Evolutionary conservation across 2,797 vertebrate genomes (phyloP).

Genomic region (Salarias fasciatus): DNA sequence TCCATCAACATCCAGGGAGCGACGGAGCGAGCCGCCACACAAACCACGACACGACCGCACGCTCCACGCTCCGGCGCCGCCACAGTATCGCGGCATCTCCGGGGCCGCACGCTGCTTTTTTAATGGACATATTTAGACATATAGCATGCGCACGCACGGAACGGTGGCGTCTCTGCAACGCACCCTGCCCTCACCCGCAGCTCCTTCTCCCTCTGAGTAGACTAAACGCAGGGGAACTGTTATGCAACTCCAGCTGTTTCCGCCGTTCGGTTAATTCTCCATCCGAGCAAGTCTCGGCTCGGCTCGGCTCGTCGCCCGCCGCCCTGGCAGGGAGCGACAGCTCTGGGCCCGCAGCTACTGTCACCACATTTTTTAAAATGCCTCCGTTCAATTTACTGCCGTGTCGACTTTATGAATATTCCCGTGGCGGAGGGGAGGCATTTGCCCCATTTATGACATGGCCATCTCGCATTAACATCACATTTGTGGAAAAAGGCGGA

Average conservation of each 20-base stretch:
- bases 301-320: conserved; percentile 45
- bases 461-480: conserved; percentile 8
- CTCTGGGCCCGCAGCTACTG: conserved; percentile 47
- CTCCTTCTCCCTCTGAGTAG: conserved; percentile 46
- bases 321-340: conserved; percentile 46
- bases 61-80: conserved; percentile 11
- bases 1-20: conserved; percentile 46
- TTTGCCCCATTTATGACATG: conserved; percentile 28
- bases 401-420: conserved; percentile 57
- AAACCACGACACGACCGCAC: conserved; percentile 19
- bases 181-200: conserved; percentile 47
- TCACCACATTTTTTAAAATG: conserved; percentile 45
- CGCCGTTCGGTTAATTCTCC: conserved; percentile 54
- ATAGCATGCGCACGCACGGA: conserved; percentile 20
- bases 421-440: conserved; percentile 18
- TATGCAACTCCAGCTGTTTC: conserved; percentile 78
- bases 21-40: conserved; percentile 8
- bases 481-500: conserved; percentile 2
- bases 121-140: conserved; percentile 50
- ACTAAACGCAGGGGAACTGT: conserved; percentile 66
- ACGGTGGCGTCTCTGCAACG: conserved; percentile 57
- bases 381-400: conserved; percentile 42
- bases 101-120: conserved; percentile 9
- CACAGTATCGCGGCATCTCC: conserved; percentile 37
- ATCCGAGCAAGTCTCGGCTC: conserved; percentile 54